Percentiles rank a stretch among this genome's conserved stretches.
These are phyloP conservation scores for Macquaria australasica DNA, from an alignment of 2,113 vertebrate species.

Conservation along the genomic window DNA sequence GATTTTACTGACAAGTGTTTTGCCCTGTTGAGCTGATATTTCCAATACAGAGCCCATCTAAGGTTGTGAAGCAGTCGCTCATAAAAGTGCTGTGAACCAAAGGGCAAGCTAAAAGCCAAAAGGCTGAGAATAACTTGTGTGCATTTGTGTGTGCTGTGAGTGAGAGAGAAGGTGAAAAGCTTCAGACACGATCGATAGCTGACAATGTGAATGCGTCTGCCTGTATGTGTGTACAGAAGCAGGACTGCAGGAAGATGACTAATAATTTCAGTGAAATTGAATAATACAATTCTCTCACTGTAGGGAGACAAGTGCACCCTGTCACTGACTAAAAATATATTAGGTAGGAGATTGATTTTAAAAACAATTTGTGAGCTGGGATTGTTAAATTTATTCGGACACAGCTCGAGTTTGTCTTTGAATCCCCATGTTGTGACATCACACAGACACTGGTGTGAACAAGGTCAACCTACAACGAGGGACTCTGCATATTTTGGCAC, in stretches of 20 bases:
- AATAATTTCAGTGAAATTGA: slow-evolving; percentile 19
- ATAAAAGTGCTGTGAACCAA: slow-evolving; percentile 51
- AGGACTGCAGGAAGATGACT: slow-evolving; percentile 4
- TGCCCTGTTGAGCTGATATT: slow-evolving; percentile 41
- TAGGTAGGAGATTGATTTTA: neutral
- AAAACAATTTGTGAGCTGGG: neutral
- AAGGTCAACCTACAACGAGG: slow-evolving; percentile 14
- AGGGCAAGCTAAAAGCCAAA: slow-evolving; percentile 48
- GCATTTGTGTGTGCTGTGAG: slow-evolving; percentile 26
- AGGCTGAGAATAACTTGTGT: slow-evolving; percentile 38
- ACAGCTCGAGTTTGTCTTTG: slow-evolving; percentile 4
- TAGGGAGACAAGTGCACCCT: neutral
- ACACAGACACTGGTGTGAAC: slow-evolving; percentile 24
- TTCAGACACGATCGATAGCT: slow-evolving; percentile 52
- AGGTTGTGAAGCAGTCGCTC: slow-evolving; percentile 37
- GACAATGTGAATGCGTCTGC: slow-evolving; percentile 31
- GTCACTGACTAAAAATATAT: neutral
- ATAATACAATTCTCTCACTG: neutral
- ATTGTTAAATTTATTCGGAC: slow-evolving; percentile 1
- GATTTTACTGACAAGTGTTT: slow-evolving; percentile 49
- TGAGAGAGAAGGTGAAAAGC: slow-evolving; percentile 21
- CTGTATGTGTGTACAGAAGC: neutral
- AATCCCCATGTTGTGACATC: slow-evolving; percentile 1
- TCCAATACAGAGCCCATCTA: slow-evolving; percentile 29
- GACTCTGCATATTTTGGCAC: neutral